These are phyloP conservation scores for Esperia sulphurella DNA, from an alignment of 2,888 invertebrate species.

Conservation along the genomic window DNA sequence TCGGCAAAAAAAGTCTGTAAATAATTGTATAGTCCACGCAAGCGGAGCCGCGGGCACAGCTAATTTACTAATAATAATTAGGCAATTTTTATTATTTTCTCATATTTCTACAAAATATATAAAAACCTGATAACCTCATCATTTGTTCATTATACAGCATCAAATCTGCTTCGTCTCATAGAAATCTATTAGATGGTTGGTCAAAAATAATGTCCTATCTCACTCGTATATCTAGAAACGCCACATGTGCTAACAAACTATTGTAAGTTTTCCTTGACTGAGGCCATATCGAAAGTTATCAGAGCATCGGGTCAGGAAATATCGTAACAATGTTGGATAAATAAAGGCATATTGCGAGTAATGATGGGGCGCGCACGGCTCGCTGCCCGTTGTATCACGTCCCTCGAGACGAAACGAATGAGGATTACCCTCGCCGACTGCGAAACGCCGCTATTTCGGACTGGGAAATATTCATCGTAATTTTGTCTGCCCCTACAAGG, in stretches of 20 bases:
- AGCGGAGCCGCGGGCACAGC: too few relatives aligned
- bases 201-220: too few relatives aligned
- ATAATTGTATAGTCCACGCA: too few relatives aligned
- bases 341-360: constrained; percentile 57
- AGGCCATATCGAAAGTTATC: constrained; percentile 40
- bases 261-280: not conserved
- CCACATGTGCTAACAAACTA: not conserved
- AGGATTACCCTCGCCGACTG: constrained; percentile 48
- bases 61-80: too few relatives aligned
- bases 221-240: not conserved
- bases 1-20: too few relatives aligned
- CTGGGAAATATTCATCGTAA: constrained; percentile 24
- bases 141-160: too few relatives aligned
- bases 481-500: constrained; percentile 14
- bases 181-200: too few relatives aligned
- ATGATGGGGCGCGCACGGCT: constrained; percentile 41
- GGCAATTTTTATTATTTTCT: too few relatives aligned
- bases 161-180: too few relatives aligned
- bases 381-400: constrained; percentile 44
- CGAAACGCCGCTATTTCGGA: constrained; percentile 31
- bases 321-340: constrained; percentile 55
- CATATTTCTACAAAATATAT: too few relatives aligned
- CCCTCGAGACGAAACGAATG: constrained; percentile 56
- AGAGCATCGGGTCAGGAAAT: constrained; percentile 48
- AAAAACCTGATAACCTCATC: too few relatives aligned